phyloP scores from a whole-genome alignment of 2,888 invertebrate species.

The Erebia aethiops region DNA sequence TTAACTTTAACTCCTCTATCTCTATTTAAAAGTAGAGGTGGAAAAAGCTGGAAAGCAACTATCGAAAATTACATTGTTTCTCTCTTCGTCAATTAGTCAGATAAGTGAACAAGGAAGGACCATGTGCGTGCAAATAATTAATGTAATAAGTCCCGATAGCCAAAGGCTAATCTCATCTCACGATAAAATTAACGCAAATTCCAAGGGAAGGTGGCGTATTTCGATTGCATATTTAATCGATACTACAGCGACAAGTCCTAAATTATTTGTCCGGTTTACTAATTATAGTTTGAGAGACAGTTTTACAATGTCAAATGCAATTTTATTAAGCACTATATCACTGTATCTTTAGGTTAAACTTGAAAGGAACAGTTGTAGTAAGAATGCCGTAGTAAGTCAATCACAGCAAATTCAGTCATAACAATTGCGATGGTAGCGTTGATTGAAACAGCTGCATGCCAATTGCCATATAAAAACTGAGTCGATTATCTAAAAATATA shows the following conservation, averaged over 20 bases:
- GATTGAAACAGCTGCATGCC: no score
- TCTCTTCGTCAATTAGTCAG: neutral
- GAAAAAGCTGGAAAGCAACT: no score
- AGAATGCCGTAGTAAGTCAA: no score
- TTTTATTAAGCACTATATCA: no score
- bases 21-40: no score
- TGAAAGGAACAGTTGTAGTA: no score
- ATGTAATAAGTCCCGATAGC: conserved; percentile 28
- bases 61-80: neutral
- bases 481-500: no score
- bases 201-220: conserved; percentile 46
- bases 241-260: conserved; percentile 42
- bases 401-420: no score
- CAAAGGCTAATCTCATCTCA: conserved; percentile 28
- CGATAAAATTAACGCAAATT: conserved; percentile 39
- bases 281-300: conserved; percentile 17
- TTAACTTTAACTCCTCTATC: no score
- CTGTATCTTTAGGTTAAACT: no score
- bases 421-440: no score
- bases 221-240: conserved; percentile 44
- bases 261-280: conserved; percentile 32
- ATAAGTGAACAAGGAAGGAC: neutral
- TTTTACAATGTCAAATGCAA: neutral
- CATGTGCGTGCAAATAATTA: conserved; percentile 27
- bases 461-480: no score